Evolutionary conservation across 2,113 vertebrate genomes (phyloP).

Genomic region (Pelvicachromis taeniatus): DNA sequence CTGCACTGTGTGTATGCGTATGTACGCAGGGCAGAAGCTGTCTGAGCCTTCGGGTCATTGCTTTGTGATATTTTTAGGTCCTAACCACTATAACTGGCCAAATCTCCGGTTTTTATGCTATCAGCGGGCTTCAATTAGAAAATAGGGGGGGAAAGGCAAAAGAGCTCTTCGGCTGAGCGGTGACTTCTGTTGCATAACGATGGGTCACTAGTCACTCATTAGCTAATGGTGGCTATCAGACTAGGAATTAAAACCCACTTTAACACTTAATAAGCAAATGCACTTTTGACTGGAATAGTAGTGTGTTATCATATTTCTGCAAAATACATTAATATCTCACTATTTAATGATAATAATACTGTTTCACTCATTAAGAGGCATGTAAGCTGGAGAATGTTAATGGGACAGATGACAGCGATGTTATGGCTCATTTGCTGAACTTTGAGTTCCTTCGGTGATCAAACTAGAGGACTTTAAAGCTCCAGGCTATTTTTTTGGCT

Average conservation of each 20-base stretch:
- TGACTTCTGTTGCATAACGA: conserved; percentile 12
- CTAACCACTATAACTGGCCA: conserved; percentile 26
- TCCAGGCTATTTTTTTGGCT: background rate
- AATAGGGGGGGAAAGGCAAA: background rate
- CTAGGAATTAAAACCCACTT: conserved; percentile 32
- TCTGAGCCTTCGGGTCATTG: conserved; percentile 17
- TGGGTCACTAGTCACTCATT: conserved; percentile 31
- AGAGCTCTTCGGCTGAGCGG: background rate
- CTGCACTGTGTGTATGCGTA: background rate
- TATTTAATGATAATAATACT: background rate
- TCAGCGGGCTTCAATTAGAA: conserved; percentile 31
- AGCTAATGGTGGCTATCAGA: conserved; percentile 36
- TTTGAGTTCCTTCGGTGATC: background rate
- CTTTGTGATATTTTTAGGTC: conserved; percentile 51
- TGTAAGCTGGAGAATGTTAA: background rate
- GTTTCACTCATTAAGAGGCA: background rate
- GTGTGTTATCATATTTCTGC: background rate
- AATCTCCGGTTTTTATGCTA: conserved; percentile 25
- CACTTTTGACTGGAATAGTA: background rate
- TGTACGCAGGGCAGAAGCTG: background rate
- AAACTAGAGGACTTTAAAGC: background rate
- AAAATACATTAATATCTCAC: background rate
- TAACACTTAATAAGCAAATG: conserved; percentile 10
- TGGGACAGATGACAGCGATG: background rate
- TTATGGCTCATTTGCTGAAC: background rate